phyloP scores from a whole-genome alignment of 2,888 invertebrate genomes.

The Rhopalosiphum nymphaeae region DNA sequence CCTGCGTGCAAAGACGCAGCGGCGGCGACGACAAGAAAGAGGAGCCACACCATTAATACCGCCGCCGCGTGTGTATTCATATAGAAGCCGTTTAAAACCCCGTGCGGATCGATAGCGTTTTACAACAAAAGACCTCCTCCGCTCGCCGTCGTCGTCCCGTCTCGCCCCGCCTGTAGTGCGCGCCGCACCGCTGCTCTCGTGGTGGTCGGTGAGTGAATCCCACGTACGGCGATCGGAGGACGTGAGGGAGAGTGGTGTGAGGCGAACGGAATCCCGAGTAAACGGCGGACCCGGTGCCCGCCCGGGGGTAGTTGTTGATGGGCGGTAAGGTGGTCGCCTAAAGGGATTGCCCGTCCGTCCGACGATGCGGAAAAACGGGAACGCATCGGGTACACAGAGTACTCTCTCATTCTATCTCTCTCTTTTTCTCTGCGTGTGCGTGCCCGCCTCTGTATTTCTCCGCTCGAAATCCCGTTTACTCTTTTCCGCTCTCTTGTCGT shows the following conservation, averaged over 20 bases:
- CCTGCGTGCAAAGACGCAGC: conserved; percentile 40
- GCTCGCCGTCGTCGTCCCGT: background rate
- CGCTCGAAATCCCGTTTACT: background rate
- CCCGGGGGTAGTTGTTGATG: background rate
- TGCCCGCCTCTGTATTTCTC: background rate
- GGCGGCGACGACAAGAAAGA: conserved; percentile 18
- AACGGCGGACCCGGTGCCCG: conserved; percentile 1
- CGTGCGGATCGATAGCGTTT: conserved; percentile 64
- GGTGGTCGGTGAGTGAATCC: background rate
- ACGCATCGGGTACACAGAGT: conserved; percentile 28
- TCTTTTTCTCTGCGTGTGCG: background rate
- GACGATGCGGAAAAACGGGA: conserved; percentile 65
- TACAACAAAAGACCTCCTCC: conserved; percentile 63
- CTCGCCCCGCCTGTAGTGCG: background rate
- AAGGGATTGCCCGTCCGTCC: conserved; percentile 63
- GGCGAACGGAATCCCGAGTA: background rate
- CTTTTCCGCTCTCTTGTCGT: background rate
- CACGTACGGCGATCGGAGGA: background rate
- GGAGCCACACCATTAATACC: conserved; percentile 56
- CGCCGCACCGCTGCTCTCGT: background rate
- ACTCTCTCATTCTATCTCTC: background rate
- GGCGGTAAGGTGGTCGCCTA: conserved; percentile 17
- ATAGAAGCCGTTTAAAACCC: conserved; percentile 63
- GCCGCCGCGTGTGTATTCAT: conserved; percentile 55
- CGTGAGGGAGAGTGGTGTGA: background rate